phyloP scores from a whole-genome alignment of 2,113 vertebrate species.

The Atrichornis clamosus region DNA sequence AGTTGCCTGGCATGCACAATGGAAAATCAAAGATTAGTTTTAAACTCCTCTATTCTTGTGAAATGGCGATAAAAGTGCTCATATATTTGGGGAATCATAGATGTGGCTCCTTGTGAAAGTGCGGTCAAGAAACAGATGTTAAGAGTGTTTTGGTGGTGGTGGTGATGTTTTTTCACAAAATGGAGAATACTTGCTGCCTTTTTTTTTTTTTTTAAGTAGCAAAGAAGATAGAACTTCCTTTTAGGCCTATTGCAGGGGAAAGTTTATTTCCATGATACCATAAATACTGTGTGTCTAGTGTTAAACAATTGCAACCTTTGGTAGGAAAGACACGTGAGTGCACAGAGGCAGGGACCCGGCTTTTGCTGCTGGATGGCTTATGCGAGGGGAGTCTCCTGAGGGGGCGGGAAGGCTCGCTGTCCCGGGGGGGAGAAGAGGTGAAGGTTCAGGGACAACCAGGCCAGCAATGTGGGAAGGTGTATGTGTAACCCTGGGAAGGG shows the following conservation, averaged over 20 bases:
- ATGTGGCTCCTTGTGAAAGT: background rate
- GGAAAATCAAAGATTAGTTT: background rate
- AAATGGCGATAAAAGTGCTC: background rate
- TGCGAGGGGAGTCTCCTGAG: rapidly evolving
- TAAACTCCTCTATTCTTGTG: background rate
- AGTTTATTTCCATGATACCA: background rate
- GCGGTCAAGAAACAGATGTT: background rate
- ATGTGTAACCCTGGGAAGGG: rapidly evolving
- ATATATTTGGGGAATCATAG: background rate
- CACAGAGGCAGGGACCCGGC: background rate
- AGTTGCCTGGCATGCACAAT: rapidly evolving
- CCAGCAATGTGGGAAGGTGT: rapidly evolving
- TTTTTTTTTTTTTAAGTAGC: background rate
- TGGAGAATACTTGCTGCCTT: background rate
- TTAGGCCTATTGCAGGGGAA: background rate
- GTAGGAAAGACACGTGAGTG: too few relatives aligned
- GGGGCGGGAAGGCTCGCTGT: rapidly evolving
- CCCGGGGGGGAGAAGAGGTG: rapidly evolving
- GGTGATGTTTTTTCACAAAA: background rate
- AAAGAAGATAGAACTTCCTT: background rate
- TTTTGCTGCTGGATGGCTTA: background rate
- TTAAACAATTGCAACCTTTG: rapidly evolving
- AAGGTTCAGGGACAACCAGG: background rate
- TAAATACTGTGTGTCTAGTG: background rate
- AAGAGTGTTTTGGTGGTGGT: background rate